Evolutionary conservation across 2,113 vertebrate genomes (phyloP).

Genomic region (Platanista minor): DNA sequence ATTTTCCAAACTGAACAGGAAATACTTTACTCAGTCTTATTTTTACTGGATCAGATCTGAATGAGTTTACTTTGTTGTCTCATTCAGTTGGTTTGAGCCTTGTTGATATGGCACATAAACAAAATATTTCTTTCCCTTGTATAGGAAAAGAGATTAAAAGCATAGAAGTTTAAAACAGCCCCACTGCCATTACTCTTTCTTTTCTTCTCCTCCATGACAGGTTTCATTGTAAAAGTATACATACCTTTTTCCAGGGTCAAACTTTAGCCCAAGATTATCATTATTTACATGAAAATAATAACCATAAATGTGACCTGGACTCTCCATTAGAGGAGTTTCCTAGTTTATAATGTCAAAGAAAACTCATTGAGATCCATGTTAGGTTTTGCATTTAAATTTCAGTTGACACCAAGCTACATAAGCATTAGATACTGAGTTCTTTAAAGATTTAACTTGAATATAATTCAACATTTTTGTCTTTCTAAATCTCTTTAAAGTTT

Average conservation of each 20-base stretch:
- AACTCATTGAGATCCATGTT: neutral
- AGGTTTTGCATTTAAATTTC: neutral
- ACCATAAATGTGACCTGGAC: neutral
- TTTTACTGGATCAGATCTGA: constrained; percentile 34
- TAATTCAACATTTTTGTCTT: neutral
- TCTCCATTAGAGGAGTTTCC: neutral
- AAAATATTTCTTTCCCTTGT: neutral
- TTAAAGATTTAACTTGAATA: neutral
- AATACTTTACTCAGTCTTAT: constrained; percentile 35
- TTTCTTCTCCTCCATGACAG: neutral
- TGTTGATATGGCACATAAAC: neutral
- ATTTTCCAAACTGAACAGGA: constrained; percentile 49
- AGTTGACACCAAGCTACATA: neutral
- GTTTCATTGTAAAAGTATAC: neutral
- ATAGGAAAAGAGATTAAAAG: constrained; percentile 15
- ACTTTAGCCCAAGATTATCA: neutral
- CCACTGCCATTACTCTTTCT: neutral
- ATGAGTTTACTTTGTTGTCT: constrained; percentile 38
- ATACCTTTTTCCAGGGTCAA: neutral
- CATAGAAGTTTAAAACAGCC: neutral
- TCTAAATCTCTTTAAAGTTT: neutral
- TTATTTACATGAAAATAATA: neutral
- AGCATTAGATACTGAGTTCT: neutral
- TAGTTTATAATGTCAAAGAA: constrained; percentile 15
- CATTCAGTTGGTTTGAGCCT: constrained; percentile 18